Evolutionary conservation across 2,888 invertebrate genomes (phyloP), one percentile per base, ranked within the genome.

Genomic region (Drosophila infuscata): DNA sequence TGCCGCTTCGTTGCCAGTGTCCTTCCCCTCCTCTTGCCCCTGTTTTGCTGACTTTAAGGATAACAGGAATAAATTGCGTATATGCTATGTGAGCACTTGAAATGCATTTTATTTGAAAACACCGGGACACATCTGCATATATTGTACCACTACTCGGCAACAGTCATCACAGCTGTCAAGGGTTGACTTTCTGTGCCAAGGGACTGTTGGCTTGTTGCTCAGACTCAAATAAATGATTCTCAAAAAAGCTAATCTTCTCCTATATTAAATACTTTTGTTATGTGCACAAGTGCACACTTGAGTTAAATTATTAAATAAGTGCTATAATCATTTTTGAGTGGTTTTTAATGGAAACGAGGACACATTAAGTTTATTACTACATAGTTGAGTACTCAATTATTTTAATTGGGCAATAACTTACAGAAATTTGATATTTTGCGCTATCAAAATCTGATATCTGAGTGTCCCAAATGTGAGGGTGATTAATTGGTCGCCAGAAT

Each of bases 21-120:
- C 30, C 12, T 35, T 6, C 0, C 3, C 25, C 1, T 11, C 9
- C 3, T n/a, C 29, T 6, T 36, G 8, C 2, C 30, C 20, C 9
- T 30, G 12, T 15, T 38, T 15, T 25, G 30, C 29, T 71, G 54
- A 53, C 67, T 48, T 48, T 70, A 56, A 29, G 41, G 57, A 70
- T 74, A 70, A 64, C 46, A 60, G 48, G 67, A 72, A 75, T 52
- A 70, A 36, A 74, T 88, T 88, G 74, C 88, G 66, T 72, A 73
- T 74, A 76, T 74, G 71, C 80, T 49, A 33, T 58, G 73, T 59
- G 57, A 74, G 68, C 80, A 64, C 68, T 73, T 66, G 82, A 59
- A 70, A 82, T 88, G 82, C 76, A 79, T 66, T 88, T 80, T 83
- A 82, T 79, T 74, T 71, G 58, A 82, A 70, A 53, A 59, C 63